A percentile compares a stretch with the other conserved stretches of the same genome.
Evolutionary conservation across 2,797 vertebrate genomes (phyloP).

Genomic region (Pterois miles): DNA sequence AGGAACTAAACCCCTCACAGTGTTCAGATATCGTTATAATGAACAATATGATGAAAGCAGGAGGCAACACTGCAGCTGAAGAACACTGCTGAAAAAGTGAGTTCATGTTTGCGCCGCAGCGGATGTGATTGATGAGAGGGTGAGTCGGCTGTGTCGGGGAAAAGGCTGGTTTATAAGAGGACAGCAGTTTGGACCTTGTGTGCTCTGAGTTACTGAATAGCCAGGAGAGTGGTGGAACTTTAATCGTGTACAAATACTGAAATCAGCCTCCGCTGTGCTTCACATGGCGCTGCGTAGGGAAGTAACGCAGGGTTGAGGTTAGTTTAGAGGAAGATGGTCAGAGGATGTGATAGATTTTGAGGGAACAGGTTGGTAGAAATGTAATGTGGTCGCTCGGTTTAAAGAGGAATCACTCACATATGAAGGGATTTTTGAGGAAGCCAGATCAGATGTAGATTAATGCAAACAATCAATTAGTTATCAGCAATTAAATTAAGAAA

Average conservation of each 20-base stretch:
- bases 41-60: constrained; percentile 10
- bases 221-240: constrained; percentile 51
- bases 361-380: neutral
- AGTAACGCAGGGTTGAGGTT: neutral
- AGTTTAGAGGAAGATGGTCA: neutral
- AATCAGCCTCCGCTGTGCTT: neutral
- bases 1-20: neutral
- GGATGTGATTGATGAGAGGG: neutral
- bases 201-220: constrained; percentile 69
- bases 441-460: neutral
- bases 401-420: neutral
- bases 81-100: neutral
- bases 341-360: neutral
- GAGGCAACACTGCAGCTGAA: neutral
- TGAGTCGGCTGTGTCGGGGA: neutral
- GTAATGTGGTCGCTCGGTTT: neutral
- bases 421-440: neutral
- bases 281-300: neutral
- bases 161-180: neutral
- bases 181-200: neutral
- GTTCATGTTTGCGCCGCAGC: neutral
- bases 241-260: constrained; percentile 32
- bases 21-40: neutral
- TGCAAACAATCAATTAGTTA: neutral
- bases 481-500: neutral